These are phyloP conservation scores for Tenebrosternarchus preto DNA, from an alignment of 2,113 vertebrate genomes.

Conservation along the genomic window DNA sequence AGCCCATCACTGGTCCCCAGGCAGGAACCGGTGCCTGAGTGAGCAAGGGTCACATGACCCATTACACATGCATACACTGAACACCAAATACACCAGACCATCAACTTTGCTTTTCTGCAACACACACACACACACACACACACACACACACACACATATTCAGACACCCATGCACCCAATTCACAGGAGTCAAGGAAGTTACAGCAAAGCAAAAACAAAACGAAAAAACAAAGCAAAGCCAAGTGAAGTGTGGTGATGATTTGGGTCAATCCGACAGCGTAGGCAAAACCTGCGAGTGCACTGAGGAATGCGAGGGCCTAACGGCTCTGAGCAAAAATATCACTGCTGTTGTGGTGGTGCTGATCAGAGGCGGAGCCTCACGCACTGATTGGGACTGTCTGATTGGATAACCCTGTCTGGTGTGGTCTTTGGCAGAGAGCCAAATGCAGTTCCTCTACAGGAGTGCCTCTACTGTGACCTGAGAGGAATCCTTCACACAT, in stretches of 20 bases:
- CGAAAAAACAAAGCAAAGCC: too few relatives aligned
- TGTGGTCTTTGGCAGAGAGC: neutral
- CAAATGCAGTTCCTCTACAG: slow-evolving; percentile 11
- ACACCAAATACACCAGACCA: neutral
- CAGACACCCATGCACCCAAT: too few relatives aligned
- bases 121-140: too few relatives aligned
- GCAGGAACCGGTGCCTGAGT: neutral
- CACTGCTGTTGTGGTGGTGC: neutral
- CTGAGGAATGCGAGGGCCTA: too few relatives aligned
- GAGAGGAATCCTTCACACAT: slow-evolving; percentile 11
- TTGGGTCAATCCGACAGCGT: too few relatives aligned
- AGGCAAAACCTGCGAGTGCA: too few relatives aligned
- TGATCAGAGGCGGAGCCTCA: neutral
- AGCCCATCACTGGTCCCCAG: neutral
- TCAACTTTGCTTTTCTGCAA: too few relatives aligned
- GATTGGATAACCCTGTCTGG: slow-evolving; percentile 12
- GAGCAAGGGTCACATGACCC: neutral
- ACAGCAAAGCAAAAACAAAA: too few relatives aligned
- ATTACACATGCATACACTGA: neutral
- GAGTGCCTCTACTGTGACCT: slow-evolving; percentile 21
- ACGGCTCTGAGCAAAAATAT: too few relatives aligned
- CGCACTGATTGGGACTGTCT: neutral
- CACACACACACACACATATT: too few relatives aligned
- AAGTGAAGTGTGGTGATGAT: too few relatives aligned
- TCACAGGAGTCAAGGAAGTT: too few relatives aligned